Conservation (phyloP, 1,140 invertebrate genomes). For the Ceratoteleas bidentatus region DNA sequence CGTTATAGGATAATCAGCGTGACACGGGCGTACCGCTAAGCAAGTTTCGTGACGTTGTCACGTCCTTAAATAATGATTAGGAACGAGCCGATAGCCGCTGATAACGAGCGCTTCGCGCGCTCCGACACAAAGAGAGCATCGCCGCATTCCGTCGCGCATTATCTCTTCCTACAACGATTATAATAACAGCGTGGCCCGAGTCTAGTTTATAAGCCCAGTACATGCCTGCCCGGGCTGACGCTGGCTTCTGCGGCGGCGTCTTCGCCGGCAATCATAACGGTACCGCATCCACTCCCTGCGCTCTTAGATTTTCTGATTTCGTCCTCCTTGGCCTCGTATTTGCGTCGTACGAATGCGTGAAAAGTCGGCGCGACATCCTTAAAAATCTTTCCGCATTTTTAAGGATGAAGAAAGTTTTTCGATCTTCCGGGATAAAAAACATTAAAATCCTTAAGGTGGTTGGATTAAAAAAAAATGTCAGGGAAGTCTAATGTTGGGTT, state of each 20-base stretch:
- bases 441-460: too few species aligned
- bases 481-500: too few species aligned
- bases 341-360: constrained; percentile 4
- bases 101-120: constrained; percentile 46
- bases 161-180: constrained; percentile 65
- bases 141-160: constrained; percentile 48
- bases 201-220: constrained; percentile 27
- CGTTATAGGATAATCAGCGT: constrained; percentile 39
- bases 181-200: constrained; percentile 53
- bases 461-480: too few species aligned
- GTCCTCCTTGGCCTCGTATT: constrained; percentile 12
- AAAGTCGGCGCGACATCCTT: too few species aligned
- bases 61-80: constrained; percentile 62
- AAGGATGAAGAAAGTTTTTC: too few species aligned
- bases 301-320: constrained; percentile 35
- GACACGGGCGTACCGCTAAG: constrained; percentile 41
- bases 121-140: constrained; percentile 48
- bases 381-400: too few species aligned
- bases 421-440: too few species aligned
- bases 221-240: constrained; percentile 6
- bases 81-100: constrained; percentile 44
- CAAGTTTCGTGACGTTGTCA: constrained; percentile 43
- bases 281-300: constrained; percentile 40
- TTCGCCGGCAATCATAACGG: constrained; percentile 56
- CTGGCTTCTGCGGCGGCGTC: constrained; percentile 44